Percentiles rank a stretch among this genome's conserved stretches.
phyloP scores from a whole-genome alignment of 2,888 invertebrate genomes.

The Chymomyza amoena region DNA sequence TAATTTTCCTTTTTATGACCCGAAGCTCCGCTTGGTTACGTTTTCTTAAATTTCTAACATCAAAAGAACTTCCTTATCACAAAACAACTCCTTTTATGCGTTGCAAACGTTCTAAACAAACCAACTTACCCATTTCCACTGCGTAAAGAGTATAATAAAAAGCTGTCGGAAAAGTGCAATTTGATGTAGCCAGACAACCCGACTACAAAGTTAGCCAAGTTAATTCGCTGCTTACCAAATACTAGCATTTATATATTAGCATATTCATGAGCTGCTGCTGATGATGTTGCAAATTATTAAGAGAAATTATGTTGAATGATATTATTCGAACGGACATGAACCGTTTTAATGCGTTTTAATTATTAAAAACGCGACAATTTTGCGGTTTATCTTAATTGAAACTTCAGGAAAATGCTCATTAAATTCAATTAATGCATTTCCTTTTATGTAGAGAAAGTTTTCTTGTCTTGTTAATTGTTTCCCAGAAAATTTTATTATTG shows the following conservation, averaged over 20 bases:
- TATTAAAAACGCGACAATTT: constrained; percentile 47
- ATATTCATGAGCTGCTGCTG: constrained; percentile 49
- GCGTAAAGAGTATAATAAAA: neutral
- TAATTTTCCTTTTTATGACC: no score
- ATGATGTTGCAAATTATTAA: constrained; percentile 35
- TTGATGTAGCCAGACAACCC: constrained; percentile 45
- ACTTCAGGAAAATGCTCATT: constrained; percentile 62
- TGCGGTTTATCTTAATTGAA: constrained; percentile 20
- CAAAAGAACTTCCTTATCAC: no score
- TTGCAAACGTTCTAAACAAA: neutral
- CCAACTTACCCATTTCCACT: neutral
- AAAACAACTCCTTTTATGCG: no score
- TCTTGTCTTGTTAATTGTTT: constrained; percentile 2
- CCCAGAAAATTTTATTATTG: neutral
- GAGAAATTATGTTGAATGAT: constrained; percentile 16
- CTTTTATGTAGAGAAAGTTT: constrained; percentile 35
- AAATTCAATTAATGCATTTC: constrained; percentile 59
- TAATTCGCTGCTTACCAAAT: constrained; percentile 28
- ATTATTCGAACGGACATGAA: constrained; percentile 42
- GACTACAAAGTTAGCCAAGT: constrained; percentile 32
- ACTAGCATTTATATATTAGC: constrained; percentile 18
- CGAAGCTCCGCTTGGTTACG: no score
- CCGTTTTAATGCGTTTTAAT: constrained; percentile 47
- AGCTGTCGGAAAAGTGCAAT: constrained; percentile 61
- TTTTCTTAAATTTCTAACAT: no score